phyloP scores from a whole-genome alignment of 2,797 vertebrate species.

The Eulemur albifrons region DNA sequence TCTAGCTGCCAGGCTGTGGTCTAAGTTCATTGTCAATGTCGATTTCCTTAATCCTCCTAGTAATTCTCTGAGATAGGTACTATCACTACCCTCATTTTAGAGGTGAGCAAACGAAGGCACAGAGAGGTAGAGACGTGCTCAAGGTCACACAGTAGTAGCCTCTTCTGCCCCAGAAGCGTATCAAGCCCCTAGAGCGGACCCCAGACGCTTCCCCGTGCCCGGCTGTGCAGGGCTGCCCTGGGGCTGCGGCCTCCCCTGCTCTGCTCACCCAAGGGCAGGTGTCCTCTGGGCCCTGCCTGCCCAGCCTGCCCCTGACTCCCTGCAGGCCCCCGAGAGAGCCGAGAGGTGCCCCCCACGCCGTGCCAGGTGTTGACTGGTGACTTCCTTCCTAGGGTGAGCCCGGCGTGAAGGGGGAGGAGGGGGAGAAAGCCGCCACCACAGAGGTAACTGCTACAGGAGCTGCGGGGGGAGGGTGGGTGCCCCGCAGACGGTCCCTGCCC shows the following conservation, averaged over 20 bases:
- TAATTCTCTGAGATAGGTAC: not conserved
- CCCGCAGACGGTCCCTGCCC: not conserved
- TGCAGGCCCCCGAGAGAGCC: not conserved
- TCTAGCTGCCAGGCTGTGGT: not conserved
- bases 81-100: not conserved
- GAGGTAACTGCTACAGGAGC: conserved; percentile 56
- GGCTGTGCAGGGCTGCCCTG: not conserved
- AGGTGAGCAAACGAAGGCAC: not conserved
- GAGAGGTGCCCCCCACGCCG: fast-evolving
- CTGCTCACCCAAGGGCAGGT: not conserved
- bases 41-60: not conserved
- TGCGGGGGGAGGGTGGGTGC: fast-evolving
- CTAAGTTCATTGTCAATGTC: not conserved
- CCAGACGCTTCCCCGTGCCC: fast-evolving
- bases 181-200: not conserved
- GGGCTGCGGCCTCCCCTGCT: not conserved
- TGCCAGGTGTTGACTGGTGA: fast-evolving
- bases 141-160: not conserved
- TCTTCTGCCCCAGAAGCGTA: not conserved
- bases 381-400: conserved; percentile 62
- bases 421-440: not conserved
- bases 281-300: not conserved
- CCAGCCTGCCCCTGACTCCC: not conserved
- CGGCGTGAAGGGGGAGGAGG: not conserved
- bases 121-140: not conserved